Conservation (phyloP, 2,797 vertebrate species). For the Nasua narica region DNA sequence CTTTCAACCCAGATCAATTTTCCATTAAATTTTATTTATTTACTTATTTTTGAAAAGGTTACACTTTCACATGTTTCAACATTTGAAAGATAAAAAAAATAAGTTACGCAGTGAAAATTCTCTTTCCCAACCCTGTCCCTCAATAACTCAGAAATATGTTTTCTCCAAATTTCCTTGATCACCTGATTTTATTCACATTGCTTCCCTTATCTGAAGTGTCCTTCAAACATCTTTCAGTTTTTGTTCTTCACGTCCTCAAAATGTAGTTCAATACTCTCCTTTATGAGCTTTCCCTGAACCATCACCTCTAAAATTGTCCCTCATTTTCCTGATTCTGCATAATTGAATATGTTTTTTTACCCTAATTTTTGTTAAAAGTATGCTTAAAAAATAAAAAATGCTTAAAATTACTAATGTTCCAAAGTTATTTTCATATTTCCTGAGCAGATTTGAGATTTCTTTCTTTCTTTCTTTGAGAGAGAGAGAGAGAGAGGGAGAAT, state of each 20-base stretch:
- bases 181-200: neutral
- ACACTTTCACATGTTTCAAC: neutral
- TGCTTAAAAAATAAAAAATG: neutral
- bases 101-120: neutral
- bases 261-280: neutral
- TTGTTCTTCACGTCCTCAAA: neutral
- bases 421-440: neutral
- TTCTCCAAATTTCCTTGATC: neutral
- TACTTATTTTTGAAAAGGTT: neutral
- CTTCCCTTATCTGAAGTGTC: neutral
- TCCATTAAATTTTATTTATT: neutral
- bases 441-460: neutral
- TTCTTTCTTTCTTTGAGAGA: too few relatives aligned
- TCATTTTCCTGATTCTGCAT: neutral
- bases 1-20: neutral
- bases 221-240: neutral
- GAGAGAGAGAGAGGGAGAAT: neutral
- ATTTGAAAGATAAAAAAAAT: neutral
- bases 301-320: neutral
- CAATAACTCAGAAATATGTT: neutral
- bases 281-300: neutral
- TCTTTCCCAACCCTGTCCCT: neutral
- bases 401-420: slow-evolving; percentile 20
- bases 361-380: neutral
- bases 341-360: neutral